These are phyloP conservation scores for Andinoacara biseriatus DNA, from an alignment of 2,113 vertebrate genomes.

Conservation along the genomic window DNA sequence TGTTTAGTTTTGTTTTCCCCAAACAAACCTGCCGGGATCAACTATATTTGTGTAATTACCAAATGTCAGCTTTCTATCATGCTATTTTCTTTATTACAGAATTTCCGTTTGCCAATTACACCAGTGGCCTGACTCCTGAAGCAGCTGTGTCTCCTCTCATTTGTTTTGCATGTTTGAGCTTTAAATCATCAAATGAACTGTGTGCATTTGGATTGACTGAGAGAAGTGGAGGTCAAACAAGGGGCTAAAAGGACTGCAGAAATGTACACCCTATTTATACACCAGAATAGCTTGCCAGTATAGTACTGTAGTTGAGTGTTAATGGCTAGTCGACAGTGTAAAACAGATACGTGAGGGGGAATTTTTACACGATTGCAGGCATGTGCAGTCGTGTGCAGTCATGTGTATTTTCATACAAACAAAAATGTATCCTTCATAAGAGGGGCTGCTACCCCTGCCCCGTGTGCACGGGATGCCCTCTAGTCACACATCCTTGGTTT, in stretches of 20 bases:
- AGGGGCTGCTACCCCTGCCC: background rate
- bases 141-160: background rate
- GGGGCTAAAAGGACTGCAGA: background rate
- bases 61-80: background rate
- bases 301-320: background rate
- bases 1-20: background rate
- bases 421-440: background rate
- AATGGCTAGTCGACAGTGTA: background rate
- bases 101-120: background rate
- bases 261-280: slow-evolving; percentile 2
- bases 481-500: background rate
- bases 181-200: background rate
- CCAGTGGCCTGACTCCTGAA: background rate
- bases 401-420: too few species aligned
- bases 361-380: background rate
- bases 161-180: background rate
- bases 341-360: background rate
- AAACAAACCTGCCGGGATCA: background rate
- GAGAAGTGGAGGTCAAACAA: slow-evolving; percentile 1
- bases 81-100: background rate
- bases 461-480: background rate
- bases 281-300: background rate
- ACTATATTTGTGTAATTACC: background rate
- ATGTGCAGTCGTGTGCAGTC: too few species aligned
- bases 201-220: background rate